These are phyloP conservation scores for Mesaphorura yosii DNA, from an alignment of 1,140 invertebrate genomes.

Conservation along the genomic window DNA sequence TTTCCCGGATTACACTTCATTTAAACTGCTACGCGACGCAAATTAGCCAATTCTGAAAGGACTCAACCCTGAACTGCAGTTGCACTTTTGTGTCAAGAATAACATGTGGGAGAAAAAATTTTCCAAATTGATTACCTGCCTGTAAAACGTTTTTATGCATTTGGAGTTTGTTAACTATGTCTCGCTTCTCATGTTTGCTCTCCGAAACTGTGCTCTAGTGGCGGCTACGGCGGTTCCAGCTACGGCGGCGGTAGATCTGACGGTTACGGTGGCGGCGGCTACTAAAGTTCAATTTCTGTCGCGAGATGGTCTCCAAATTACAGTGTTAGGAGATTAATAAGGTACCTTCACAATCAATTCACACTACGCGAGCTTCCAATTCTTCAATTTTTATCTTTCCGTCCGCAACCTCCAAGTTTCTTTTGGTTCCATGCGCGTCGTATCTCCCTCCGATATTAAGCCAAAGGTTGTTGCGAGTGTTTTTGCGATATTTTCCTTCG, in stretches of 20 bases:
- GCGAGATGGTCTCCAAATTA: not conserved
- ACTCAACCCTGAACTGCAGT: not conserved
- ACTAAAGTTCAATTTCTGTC: too few species aligned
- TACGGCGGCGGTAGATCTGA: not conserved
- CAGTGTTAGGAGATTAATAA: not conserved
- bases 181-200: not conserved
- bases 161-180: not conserved
- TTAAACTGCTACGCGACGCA: too few species aligned
- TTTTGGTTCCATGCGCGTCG: too few species aligned
- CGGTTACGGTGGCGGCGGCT: not conserved
- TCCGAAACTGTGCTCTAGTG: too few species aligned
- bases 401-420: not conserved
- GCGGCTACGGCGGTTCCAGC: too few species aligned
- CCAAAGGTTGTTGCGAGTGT: not conserved
- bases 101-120: not conserved
- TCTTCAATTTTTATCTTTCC: not conserved
- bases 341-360: not conserved
- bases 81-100: not conserved
- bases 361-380: not conserved
- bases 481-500: not conserved
- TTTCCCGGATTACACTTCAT: too few species aligned
- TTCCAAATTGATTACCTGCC: not conserved
- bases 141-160: not conserved
- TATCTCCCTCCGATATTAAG: not conserved
- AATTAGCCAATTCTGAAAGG: not conserved